These are phyloP conservation scores for Unio pictorum DNA, from an alignment of 2,888 invertebrate species.

Conservation along the genomic window DNA sequence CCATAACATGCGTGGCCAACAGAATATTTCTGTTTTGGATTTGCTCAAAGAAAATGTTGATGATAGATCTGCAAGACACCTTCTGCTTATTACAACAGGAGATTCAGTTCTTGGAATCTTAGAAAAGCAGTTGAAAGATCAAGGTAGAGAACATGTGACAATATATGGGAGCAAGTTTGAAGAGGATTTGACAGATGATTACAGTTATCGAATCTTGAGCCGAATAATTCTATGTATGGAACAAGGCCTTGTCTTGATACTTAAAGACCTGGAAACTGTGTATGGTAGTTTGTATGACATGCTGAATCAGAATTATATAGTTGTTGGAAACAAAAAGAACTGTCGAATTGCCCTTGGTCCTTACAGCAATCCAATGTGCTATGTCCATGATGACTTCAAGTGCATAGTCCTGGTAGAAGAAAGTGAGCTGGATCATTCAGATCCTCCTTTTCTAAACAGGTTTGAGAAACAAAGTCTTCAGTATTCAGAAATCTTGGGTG, in stretches of 20 bases:
- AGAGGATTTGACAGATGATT: slow-evolving; percentile 53
- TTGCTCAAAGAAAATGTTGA: slow-evolving; percentile 40
- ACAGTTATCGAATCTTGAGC: slow-evolving; percentile 48
- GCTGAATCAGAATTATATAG: slow-evolving; percentile 54
- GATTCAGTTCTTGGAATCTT: slow-evolving; percentile 41
- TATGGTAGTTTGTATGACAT: slow-evolving; percentile 55
- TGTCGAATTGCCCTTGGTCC: slow-evolving; percentile 50
- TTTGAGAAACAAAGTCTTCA: slow-evolving; percentile 59
- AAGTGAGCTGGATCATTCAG: slow-evolving; percentile 34
- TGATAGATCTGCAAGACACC: slow-evolving; percentile 39
- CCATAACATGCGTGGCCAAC: background rate
- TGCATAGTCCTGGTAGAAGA: slow-evolving; percentile 52
- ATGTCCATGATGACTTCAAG: slow-evolving; percentile 48
- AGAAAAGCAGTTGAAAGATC: slow-evolving; percentile 27
- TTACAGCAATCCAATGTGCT: slow-evolving; percentile 52
- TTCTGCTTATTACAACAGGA: slow-evolving; percentile 44
- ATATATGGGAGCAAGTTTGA: slow-evolving; percentile 57
- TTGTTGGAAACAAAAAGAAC: slow-evolving; percentile 44
- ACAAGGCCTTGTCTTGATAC: slow-evolving; percentile 42
- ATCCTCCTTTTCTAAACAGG: slow-evolving; percentile 57
- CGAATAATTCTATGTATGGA: slow-evolving; percentile 57
- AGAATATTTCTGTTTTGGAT: slow-evolving; percentile 16
- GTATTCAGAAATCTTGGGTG: slow-evolving; percentile 35
- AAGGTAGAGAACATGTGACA: slow-evolving; percentile 15
- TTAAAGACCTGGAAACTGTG: slow-evolving; percentile 49